A percentile compares a stretch with the other conserved stretches of the same genome.
phyloP scores from a whole-genome alignment of 1,140 invertebrate genomes.

The honey bee (Apis mellifera) region Amel_HAv3.1 CM009942.2:1373501-1374000 shows the following conservation, averaged over 20 bases:
- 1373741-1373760: conserved; percentile 87
- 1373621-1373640: neutral
- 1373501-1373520: too few species aligned
- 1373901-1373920: conserved; percentile 80
- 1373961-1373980: conserved; percentile 83
- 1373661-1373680: conserved; percentile 22
- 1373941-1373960: conserved; percentile 84
- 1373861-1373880: conserved; percentile 82
- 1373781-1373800: conserved; percentile 81
- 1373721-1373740: conserved; percentile 86
- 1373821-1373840: conserved; percentile 81
- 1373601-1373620: neutral
- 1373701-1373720: conserved; percentile 68
- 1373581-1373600: neutral
- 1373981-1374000: conserved; percentile 83
- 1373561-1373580: neutral
- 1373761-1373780: conserved; percentile 85
- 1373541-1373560: neutral
- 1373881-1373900: conserved; percentile 77
- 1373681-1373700: conserved; percentile 8
- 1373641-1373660: conserved; percentile 53
- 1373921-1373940: conserved; percentile 85
- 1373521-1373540: neutral
- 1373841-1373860: conserved; percentile 83
- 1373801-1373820: conserved; percentile 83